Conservation (phyloP, 2,797 vertebrate species). For the Syngnathus acus region DNA sequence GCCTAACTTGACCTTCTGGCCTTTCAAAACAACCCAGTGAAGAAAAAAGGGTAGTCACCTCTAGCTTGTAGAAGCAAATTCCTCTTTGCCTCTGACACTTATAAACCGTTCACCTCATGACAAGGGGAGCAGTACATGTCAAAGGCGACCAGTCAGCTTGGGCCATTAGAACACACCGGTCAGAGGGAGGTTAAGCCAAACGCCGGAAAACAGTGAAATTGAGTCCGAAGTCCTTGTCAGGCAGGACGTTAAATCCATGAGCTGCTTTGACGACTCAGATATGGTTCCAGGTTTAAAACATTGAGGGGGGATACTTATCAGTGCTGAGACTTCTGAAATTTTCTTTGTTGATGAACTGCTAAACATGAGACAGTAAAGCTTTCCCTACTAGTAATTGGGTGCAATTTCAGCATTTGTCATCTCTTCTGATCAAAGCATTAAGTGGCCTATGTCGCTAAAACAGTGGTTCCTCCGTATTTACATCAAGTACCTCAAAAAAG, state of each 20-base stretch:
- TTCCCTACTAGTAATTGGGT: not conserved
- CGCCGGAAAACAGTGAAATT: slow-evolving; percentile 29
- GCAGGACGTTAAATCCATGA: slow-evolving; percentile 26
- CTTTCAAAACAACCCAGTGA: slow-evolving; percentile 38
- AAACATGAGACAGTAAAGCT: too few relatives aligned
- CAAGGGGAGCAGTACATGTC: slow-evolving; percentile 40
- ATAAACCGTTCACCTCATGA: slow-evolving; percentile 50
- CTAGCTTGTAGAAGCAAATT: slow-evolving; percentile 39
- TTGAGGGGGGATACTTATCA: not conserved
- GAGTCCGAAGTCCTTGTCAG: slow-evolving; percentile 31
- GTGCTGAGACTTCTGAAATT: slow-evolving; percentile 5
- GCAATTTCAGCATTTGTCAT: too few relatives aligned
- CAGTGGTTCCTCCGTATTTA: too few relatives aligned
- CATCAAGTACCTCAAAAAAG: too few relatives aligned
- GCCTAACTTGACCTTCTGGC: slow-evolving; percentile 57
- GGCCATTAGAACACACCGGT: slow-evolving; percentile 24
- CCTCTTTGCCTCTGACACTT: slow-evolving; percentile 47
- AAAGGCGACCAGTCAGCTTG: slow-evolving; percentile 39
- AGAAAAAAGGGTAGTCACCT: slow-evolving; percentile 28
- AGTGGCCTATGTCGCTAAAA: too few relatives aligned
- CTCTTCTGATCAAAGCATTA: too few relatives aligned
- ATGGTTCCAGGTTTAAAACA: slow-evolving; percentile 4
- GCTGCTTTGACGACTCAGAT: slow-evolving; percentile 32
- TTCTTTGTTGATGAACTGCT: slow-evolving; percentile 2
- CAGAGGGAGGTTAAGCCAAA: slow-evolving; percentile 39